Base-by-base conservation (phyloP, 2,113 vertebrate genomes). In the Dromaius novaehollandiae region DNA sequence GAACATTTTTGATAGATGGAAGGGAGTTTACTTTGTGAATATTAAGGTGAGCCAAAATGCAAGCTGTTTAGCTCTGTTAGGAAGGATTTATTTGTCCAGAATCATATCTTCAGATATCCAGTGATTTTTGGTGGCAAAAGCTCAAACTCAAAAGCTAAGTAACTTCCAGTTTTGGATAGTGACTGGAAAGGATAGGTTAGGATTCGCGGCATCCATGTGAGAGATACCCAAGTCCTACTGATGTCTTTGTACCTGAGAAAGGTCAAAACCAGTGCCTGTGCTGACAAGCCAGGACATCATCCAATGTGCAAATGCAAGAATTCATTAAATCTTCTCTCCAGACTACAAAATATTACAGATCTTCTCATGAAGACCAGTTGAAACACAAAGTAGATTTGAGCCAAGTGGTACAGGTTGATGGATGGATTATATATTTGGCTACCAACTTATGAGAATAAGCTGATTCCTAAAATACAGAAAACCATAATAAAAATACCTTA, bases 191-290 rank as follows among this genome's bases (percentile, higher is more conserved):
- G 2, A n/a, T 3, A 44, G 19, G 3, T 30, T 30, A 58, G 14
- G 13, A 26, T 64, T 50, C 18, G 2, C 5, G 2, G 25, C 48
- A 36, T 36, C 25, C 13, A 4, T 15, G 30, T 1, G 3, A n/a
- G 46, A 68, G 7, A 53, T 25, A 32, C 4, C 9, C 26, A 22
- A 17, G 36, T n/a, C 15, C 69, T 77, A 46, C 6, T 5, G 11
- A 28, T 34, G 6, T 25, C 12, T 65, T 65, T 36, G 17, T 25
- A 24, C 5, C 6, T 60, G 24, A 81, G 46, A 71, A 51, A 53
- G 3, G 25, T 64, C n/a, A 48, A 86, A 82, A 69, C 20, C 19
- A 46, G 11, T 26, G n/a, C 17, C 36, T 13, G 36, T 18, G 6
- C 34, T 38, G 70, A 73, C 53, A 8, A 6, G n/a, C 36, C 32